Conservation (phyloP, 2,797 vertebrate genomes). For the Sylvilagus floridanus region DNA sequence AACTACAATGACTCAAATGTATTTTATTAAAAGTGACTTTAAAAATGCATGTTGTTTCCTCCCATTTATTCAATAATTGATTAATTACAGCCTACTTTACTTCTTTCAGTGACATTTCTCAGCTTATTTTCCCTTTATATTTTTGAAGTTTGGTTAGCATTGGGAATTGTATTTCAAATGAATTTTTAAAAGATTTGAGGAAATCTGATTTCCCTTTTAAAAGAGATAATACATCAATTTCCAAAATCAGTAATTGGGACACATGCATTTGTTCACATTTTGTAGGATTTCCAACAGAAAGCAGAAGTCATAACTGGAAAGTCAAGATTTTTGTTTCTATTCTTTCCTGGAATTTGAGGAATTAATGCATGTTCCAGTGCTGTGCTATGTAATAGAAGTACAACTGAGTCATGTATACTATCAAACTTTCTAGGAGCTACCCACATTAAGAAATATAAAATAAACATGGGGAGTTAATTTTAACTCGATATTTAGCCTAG, state of each 20-base stretch:
- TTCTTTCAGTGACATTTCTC: conserved; percentile 34
- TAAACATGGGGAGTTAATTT: not conserved
- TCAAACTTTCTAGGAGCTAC: not conserved
- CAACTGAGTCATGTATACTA: not conserved
- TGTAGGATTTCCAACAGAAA: not conserved
- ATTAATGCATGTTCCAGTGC: not conserved
- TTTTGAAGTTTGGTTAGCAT: conserved; percentile 49
- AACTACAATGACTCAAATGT: conserved; percentile 63
- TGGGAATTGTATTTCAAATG: conserved; percentile 23
- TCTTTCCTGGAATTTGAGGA: not conserved
- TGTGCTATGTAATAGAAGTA: not conserved
- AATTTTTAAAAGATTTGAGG: conserved; percentile 25
- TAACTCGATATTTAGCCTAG: not conserved
- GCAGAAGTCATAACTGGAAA: not conserved
- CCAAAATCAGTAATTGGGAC: not conserved
- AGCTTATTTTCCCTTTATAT: conserved; percentile 16
- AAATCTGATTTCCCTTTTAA: not conserved
- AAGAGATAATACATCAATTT: not conserved
- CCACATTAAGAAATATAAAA: not conserved
- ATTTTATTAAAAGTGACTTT: conserved; percentile 74
- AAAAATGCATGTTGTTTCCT: conserved; percentile 76
- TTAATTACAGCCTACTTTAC: conserved; percentile 56
- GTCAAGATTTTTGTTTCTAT: not conserved
- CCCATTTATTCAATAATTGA: conserved; percentile 71
- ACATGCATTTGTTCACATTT: not conserved